Conservation (phyloP, 2,113 vertebrate species). For the Neofelis nebulosa region DNA sequence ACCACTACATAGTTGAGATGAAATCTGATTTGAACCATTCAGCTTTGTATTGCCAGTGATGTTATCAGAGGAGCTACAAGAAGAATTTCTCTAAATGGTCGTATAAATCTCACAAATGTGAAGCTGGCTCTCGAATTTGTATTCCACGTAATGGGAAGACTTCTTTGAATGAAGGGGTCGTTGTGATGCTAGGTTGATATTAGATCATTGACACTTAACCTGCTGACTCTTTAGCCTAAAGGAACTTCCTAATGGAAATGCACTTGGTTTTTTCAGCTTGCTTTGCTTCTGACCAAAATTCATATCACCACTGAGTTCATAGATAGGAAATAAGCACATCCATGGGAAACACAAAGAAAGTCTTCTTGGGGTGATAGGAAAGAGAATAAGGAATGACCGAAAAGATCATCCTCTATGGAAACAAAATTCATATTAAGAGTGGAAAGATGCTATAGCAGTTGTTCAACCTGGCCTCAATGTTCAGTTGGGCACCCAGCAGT, state of each 20-base stretch:
- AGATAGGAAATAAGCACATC: constrained; percentile 6
- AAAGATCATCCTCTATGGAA: neutral
- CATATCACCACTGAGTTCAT: neutral
- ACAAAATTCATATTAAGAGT: neutral
- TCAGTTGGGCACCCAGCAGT: too few relatives aligned
- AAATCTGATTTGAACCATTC: constrained; percentile 80
- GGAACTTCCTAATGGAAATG: constrained; percentile 68
- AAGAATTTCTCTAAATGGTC: constrained; percentile 81
- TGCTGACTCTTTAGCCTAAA: constrained; percentile 67
- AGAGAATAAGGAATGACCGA: neutral
- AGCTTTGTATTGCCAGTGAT: constrained; percentile 76
- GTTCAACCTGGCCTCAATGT: neutral
- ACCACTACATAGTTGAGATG: constrained; percentile 67
- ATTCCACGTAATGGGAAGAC: constrained; percentile 69
- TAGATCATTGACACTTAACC: constrained; percentile 81
- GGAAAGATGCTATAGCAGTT: neutral
- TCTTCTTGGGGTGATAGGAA: neutral
- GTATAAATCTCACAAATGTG: constrained; percentile 85
- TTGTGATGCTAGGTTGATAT: constrained; percentile 68
- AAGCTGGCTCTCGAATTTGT: constrained; percentile 76
- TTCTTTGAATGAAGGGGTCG: constrained; percentile 78
- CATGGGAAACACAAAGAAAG: neutral
- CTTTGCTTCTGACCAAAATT: constrained; percentile 68
- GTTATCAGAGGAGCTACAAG: constrained; percentile 80
- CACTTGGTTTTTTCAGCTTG: constrained; percentile 64